Conservation (phyloP, 2,888 invertebrate species). For the Dendrolimus pini region DNA sequence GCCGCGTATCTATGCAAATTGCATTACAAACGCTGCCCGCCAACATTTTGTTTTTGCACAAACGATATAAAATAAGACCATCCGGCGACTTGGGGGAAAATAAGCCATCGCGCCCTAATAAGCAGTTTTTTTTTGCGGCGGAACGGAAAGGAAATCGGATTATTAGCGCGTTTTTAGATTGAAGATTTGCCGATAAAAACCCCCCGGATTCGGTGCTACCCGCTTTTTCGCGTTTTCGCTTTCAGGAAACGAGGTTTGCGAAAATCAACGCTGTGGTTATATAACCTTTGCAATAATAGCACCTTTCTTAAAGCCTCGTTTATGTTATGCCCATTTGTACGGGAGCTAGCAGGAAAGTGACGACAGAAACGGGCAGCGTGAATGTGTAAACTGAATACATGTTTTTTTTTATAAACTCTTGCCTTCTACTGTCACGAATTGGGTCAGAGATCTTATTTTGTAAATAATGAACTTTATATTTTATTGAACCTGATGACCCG, state of each 20-base stretch:
- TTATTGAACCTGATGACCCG: too few relatives aligned
- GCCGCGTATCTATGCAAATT: conserved; percentile 65
- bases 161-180: background rate
- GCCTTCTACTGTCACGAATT: too few relatives aligned
- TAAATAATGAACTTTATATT: too few relatives aligned
- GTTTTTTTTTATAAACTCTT: too few relatives aligned
- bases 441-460: too few relatives aligned
- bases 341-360: too few relatives aligned
- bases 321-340: too few relatives aligned
- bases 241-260: background rate
- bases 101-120: background rate
- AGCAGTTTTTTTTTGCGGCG: background rate
- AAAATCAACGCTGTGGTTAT: background rate
- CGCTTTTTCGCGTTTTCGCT: background rate
- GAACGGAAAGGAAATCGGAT: background rate
- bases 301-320: too few relatives aligned
- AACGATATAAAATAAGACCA: conserved; percentile 36
- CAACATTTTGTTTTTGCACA: conserved; percentile 42
- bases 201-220: background rate
- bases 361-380: too few relatives aligned
- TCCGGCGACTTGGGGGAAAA: conserved; percentile 7
- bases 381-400: too few relatives aligned
- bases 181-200: background rate
- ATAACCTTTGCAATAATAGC: background rate
- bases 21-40: conserved; percentile 39